A percentile compares a stretch with the other conserved stretches of the same genome.
Evolutionary conservation across 2,797 vertebrate species (phyloP).

Genomic region (Buphagus erythrorhynchus): DNA sequence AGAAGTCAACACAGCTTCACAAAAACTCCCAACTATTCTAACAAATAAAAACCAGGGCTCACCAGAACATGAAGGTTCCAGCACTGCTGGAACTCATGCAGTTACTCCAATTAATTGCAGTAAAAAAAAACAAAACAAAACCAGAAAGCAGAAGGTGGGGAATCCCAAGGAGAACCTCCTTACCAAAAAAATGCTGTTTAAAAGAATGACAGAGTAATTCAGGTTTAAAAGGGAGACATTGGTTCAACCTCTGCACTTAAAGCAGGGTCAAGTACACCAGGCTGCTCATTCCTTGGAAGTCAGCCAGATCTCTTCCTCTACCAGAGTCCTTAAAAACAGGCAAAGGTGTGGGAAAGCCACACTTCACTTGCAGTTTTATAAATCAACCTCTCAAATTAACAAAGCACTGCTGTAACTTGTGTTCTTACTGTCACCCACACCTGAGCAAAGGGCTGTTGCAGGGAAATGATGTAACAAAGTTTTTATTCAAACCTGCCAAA

Average conservation of each 20-base stretch:
- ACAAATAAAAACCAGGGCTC: not conserved
- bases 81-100: not conserved
- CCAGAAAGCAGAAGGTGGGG: not conserved
- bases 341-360: not conserved
- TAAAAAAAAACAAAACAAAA: rapidly evolving
- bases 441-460: not conserved
- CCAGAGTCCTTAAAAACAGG: not conserved
- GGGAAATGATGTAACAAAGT: not conserved
- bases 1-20: not conserved
- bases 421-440: not conserved
- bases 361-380: not conserved
- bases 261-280: not conserved
- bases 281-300: not conserved
- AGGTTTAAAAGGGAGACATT: not conserved
- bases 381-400: not conserved
- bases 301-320: not conserved
- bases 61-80: not conserved
- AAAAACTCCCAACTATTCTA: not conserved
- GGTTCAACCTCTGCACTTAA: not conserved
- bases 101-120: not conserved
- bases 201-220: rapidly evolving
- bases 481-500: not conserved
- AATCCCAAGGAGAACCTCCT: not conserved
- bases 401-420: not conserved
- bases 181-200: not conserved